These are phyloP conservation scores for Oenanthe melanoleuca DNA, from an alignment of 2,113 vertebrate species.

Conservation along the genomic window DNA sequence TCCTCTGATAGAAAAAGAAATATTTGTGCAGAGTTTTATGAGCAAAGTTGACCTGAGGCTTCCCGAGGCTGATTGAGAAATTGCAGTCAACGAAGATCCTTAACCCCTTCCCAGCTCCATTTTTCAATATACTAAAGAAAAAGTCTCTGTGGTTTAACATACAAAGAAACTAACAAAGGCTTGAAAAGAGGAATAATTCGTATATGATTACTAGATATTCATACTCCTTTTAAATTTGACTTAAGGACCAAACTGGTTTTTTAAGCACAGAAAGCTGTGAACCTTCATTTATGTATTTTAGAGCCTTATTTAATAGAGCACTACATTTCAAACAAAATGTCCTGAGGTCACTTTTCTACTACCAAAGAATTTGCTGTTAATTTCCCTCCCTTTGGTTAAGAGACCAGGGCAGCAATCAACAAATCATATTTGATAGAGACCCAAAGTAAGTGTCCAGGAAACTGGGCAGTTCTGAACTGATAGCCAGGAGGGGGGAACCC, in stretches of 20 bases:
- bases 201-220: neutral
- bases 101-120: conserved; percentile 72
- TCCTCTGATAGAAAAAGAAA: conserved; percentile 80
- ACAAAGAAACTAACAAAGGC: conserved; percentile 12
- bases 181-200: neutral
- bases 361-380: neutral
- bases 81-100: conserved; percentile 65
- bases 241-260: neutral
- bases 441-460: neutral
- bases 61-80: conserved; percentile 81
- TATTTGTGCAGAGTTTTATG: conserved; percentile 86
- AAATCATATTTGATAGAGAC: neutral
- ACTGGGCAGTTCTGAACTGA: accelerated
- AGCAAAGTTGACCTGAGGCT: conserved; percentile 85
- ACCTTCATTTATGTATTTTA: neutral
- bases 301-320: neutral
- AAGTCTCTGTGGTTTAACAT: neutral
- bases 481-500: neutral
- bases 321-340: neutral
- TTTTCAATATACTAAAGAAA: conserved; percentile 14
- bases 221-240: neutral
- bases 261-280: neutral
- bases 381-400: neutral
- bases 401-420: neutral
- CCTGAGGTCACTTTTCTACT: neutral